Evolutionary conservation across 2,113 vertebrate species (phyloP), one percentile per base, ranked within the genome.

Genomic region (Mesembrinibis cayennensis): DNA sequence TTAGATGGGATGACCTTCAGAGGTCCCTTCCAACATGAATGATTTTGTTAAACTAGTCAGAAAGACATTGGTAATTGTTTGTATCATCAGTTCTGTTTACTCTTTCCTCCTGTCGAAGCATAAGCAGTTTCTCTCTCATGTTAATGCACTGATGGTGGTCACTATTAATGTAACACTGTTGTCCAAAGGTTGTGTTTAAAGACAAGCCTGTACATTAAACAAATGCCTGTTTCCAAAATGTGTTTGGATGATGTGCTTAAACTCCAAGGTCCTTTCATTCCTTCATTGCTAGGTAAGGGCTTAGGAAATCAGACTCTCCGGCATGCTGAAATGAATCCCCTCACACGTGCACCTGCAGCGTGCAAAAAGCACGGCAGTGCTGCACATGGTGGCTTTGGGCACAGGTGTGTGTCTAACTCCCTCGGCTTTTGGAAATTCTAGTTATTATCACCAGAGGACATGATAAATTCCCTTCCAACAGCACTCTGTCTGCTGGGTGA

Each of bases 341-440:
- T 44, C 30, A n/a, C 13, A 10, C 0, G 12, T 2, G 15, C 22
- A 26, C 1, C 10, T 0, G 1, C 38, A 1, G 3, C 0, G 0
- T 30, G 34, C 40, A 23, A 25, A 56, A 47, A 78, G 16, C 17
- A 7, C 0, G 0, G 8, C 52, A 45, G 9, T 25, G n/a, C 42
- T 72, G 42, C 22, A 17, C 2, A 1, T 44, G 34, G 55, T 0
- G 9, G 10, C 45, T 82, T 83, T 0, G 9, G 56, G n/a, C 56
- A 67, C 45, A 44, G 27, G 11, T 74, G 18, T 55, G 27, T 53
- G 34, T 82, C 36, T 34, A 36, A 12, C 30, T 70, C 49, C 10
- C 67, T 65, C 0, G 1, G 55, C 26, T 34, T 34, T 72, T 45
- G 44, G 38, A 80, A 80, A 92, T 86, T 69, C 49, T 73, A 49